Conservation (phyloP, 2,797 vertebrate genomes). For the Falco cherrug region DNA sequence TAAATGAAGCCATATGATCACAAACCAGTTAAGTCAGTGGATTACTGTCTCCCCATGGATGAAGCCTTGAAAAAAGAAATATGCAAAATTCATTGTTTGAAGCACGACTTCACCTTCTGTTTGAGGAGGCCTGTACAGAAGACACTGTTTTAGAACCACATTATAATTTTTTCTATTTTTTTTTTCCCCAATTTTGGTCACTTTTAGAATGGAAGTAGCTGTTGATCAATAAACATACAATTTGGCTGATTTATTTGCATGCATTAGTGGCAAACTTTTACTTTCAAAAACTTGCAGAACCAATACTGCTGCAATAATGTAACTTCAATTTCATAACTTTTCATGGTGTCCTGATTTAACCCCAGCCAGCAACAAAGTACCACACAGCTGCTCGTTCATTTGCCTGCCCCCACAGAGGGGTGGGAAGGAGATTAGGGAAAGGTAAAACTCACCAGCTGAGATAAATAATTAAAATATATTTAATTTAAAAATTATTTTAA, state of each 20-base stretch:
- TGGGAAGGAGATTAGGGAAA: too few relatives aligned
- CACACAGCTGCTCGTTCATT: too few relatives aligned
- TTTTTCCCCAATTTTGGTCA: background rate
- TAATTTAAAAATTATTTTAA: too few relatives aligned
- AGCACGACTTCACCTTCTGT: background rate
- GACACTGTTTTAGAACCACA: background rate
- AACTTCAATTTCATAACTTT: background rate
- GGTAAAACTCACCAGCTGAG: too few relatives aligned
- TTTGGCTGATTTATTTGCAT: background rate
- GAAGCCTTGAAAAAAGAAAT: background rate
- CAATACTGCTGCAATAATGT: background rate
- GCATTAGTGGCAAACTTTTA: background rate
- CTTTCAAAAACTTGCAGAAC: background rate
- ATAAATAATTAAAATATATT: too few relatives aligned
- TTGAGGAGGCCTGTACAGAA: background rate
- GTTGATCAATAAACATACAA: background rate
- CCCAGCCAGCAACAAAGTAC: too few relatives aligned
- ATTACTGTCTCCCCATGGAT: background rate
- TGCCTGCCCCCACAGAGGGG: too few relatives aligned
- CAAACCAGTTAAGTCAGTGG: background rate
- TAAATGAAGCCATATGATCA: accelerated
- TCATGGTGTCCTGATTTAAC: too few relatives aligned
- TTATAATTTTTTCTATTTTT: background rate
- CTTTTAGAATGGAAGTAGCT: background rate
- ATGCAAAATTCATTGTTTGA: background rate